phyloP scores from a whole-genome alignment of 2,797 vertebrate species.

The Amphiprion clarkii region DNA sequence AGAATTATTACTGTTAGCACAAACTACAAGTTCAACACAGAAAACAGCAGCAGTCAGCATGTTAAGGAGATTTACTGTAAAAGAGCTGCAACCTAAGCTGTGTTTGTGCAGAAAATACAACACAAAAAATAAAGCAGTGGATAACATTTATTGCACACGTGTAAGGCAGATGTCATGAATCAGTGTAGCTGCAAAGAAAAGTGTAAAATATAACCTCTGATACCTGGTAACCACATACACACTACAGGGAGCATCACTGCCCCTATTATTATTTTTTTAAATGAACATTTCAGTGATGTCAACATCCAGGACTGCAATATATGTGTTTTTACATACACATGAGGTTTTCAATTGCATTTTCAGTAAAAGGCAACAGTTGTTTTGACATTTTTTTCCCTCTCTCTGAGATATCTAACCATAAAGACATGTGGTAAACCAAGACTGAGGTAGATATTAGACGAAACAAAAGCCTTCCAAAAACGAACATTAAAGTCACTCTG shows the following conservation, averaged over 20 bases:
- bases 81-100: neutral
- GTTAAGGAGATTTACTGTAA: conserved; percentile 2
- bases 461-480: conserved; percentile 54
- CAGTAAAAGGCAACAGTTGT: conserved; percentile 61
- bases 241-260: conserved; percentile 9
- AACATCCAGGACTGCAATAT: conserved; percentile 16
- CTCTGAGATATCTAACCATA: conserved; percentile 47
- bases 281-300: conserved; percentile 6
- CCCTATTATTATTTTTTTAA: neutral
- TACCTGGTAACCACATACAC: conserved; percentile 55
- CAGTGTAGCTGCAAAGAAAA: conserved; percentile 58
- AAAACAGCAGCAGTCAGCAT: neutral
- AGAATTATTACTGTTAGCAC: neutral
- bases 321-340: conserved; percentile 20
- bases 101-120: conserved; percentile 36
- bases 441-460: conserved; percentile 83
- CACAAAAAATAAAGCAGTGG: conserved; percentile 57
- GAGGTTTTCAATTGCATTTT: conserved; percentile 47
- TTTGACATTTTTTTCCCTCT: conserved; percentile 17
- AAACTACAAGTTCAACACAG: conserved; percentile 8
- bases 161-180: conserved; percentile 71
- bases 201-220: conserved; percentile 64
- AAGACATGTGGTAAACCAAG: conserved; percentile 72
- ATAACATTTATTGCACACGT: conserved; percentile 78
- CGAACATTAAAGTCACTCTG: conserved; percentile 54